Evolutionary conservation across 1,140 invertebrate genomes (phyloP), one percentile per base, ranked within the genome.

Genomic region (Hormaphis cornu): DNA sequence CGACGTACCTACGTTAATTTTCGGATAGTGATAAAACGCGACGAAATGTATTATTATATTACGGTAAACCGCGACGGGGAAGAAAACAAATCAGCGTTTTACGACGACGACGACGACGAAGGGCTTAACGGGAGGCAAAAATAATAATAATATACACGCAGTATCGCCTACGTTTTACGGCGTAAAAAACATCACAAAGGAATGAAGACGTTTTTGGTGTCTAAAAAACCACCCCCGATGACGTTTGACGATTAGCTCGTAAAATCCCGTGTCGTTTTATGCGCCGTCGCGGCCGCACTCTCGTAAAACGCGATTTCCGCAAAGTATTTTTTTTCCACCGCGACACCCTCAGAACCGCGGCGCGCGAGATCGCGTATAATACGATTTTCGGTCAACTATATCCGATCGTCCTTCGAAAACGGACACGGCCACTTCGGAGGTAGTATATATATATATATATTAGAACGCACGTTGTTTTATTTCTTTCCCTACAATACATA

Each of bases 71-170:
- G 46, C 46, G 20, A 42, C 14, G 20, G 37, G 59, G 44, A 16
- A 46, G 26, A 63, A 63, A 63, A 63, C 59, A 48, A 63, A 63
- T 63, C 59, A 48, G 59, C 59, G 22, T 63, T 63, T 63, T 48
- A 63, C 22, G 42, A 48, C 22, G 53, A 37, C 14, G 50, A n/a
- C n/a, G n/a, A n/a, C n/a, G n/a, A n/a, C n/a, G n/a, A n/a, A n/a
- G n/a, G 35, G 54, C 14, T 10, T 5, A 24, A 50, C 28, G 24
- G 59, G n/a, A n/a, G 42, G 10, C 12, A 33, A 33, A 46, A 33
- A 48, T 46, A 30, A 48, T 63, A 33, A 48, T 46, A 30, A 48
- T 63, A 46, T 63, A 63, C 58, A 61, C 58, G 24, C 18, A 46
- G 12, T 46, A 63, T 46, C 59, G 28, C 42, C 22, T 30, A n/a